A percentile compares a stretch with the other conserved stretches of the same genome.
These are phyloP conservation scores for Parambassis ranga DNA, from an alignment of 2,797 vertebrate species.

Conservation along the genomic window DNA sequence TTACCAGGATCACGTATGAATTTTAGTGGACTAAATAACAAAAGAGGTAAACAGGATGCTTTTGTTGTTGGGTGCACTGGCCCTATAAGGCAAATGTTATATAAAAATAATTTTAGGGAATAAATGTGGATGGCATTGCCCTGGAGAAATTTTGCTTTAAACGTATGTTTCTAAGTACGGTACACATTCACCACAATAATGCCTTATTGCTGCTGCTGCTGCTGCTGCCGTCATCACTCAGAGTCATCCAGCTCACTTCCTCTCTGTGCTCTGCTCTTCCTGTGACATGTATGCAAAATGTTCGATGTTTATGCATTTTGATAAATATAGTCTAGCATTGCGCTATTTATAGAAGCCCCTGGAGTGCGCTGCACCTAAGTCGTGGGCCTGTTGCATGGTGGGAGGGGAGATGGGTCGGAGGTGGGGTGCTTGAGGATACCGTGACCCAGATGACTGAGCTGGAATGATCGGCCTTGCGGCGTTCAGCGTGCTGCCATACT, in stretches of 20 bases:
- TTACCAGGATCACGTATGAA: no score
- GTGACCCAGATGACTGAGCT: conserved; percentile 62
- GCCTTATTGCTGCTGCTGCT: neutral
- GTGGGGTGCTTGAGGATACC: conserved; percentile 47
- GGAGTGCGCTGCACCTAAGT: conserved; percentile 15
- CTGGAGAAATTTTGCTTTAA: neutral
- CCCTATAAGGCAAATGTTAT: neutral
- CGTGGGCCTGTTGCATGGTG: conserved; percentile 37
- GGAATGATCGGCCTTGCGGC: conserved; percentile 41
- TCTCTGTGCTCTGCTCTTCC: neutral
- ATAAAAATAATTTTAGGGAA: neutral
- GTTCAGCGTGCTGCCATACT: conserved; percentile 7
- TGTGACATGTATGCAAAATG: conserved; percentile 5
- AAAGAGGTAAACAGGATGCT: no score
- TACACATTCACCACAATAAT: neutral
- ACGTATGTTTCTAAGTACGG: neutral
- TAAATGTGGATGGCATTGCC: neutral
- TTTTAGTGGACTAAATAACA: no score
- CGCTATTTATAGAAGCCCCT: conserved; percentile 48
- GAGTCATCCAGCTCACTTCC: neutral
- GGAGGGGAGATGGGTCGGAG: conserved; percentile 42
- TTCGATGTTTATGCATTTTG: conserved; percentile 24
- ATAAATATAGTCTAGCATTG: conserved; percentile 38
- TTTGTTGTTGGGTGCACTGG: no score
- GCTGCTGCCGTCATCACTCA: neutral